Conservation (phyloP, 2,888 invertebrate genomes). For the Lumbricus terrestris region DNA sequence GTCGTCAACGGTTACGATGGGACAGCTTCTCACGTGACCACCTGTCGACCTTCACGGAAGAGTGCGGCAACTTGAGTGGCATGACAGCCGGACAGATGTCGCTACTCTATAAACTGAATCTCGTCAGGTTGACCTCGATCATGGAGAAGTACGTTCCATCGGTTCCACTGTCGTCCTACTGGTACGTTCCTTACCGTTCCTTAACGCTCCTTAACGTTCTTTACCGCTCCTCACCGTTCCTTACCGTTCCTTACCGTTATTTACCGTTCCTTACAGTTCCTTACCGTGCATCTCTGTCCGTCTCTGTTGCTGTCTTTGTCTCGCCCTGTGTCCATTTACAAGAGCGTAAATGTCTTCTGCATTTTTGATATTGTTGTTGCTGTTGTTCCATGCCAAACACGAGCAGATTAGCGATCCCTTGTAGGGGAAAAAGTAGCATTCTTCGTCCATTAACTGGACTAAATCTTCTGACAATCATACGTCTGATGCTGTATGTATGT, state of each 20-base stretch:
- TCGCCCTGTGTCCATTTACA: neutral
- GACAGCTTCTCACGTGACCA: conserved; percentile 46
- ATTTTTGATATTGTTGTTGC: neutral
- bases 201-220: too few species aligned
- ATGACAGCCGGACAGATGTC: conserved; percentile 75
- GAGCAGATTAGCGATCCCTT: neutral
- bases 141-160: conserved; percentile 74
- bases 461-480: too few species aligned
- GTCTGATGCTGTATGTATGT: too few species aligned
- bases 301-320: neutral
- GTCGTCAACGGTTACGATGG: neutral
- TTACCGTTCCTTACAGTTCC: too few species aligned
- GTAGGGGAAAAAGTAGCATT: too few species aligned
- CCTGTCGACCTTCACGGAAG: conserved; percentile 38
- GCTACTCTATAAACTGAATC: conserved; percentile 80
- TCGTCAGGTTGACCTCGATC: conserved; percentile 80
- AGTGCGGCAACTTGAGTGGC: conserved; percentile 9
- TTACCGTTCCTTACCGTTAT: neutral
- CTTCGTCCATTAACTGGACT: too few species aligned
- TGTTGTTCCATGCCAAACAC: neutral
- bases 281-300: neutral
- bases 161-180: conserved; percentile 39
- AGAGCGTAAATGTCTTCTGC: neutral
- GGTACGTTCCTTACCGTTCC: neutral
- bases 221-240: too few species aligned